Evolutionary conservation across 2,888 invertebrate genomes (phyloP), one percentile per base, ranked within the genome.

Genomic region (Mesorhabditis spiculigera): DNA sequence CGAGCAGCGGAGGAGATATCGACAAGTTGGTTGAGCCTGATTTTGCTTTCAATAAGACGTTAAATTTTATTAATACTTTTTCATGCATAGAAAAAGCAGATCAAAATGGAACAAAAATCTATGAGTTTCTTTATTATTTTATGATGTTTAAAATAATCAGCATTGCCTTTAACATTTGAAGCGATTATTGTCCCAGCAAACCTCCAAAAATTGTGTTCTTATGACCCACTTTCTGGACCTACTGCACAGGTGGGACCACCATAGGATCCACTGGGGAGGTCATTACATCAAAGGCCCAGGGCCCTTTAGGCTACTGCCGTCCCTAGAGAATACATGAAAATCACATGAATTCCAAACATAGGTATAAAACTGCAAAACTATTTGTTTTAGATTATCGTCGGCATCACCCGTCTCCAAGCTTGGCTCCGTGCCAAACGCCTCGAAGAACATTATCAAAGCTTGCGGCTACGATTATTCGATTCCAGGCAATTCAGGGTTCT

Each of bases 331-430:
- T 3, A 28, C 28, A 28, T 28, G 3, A 28, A 28, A 28, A 28
- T n/a, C 28, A 28, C 1, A 13, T 50, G 41, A 41, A 28, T 42
- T 13, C 8, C 28, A 28, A 28, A 28, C 8, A 6, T 67, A 28
- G n/a, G n/a, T n/a, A n/a, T n/a, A 13, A 65, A 67, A 8, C 28
- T 13, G 28, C 13, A 16, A 58, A 16, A 58, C 58, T 50, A 71
- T 67, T n/a, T 69, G 10, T 75, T 84, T 10, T 82, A 88, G 87
- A 87, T 88, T 82, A 82, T 85, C 78, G 92, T 92, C 68, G 98
- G 98, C 6, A 96, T 96, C 87, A 93, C 95, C 90, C 89, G 98
- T 64, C 89, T 98, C 64, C 98, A 98, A 87, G 97, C 97, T 0
- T 87, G 97, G 75, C 93, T 95, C 69, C 90, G 96, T 45, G 94